A percentile compares a stretch with the other conserved stretches of the same genome.
These are phyloP conservation scores for Sinhomidia bicolor DNA, from an alignment of 2,888 invertebrate genomes.

Conservation along the genomic window DNA sequence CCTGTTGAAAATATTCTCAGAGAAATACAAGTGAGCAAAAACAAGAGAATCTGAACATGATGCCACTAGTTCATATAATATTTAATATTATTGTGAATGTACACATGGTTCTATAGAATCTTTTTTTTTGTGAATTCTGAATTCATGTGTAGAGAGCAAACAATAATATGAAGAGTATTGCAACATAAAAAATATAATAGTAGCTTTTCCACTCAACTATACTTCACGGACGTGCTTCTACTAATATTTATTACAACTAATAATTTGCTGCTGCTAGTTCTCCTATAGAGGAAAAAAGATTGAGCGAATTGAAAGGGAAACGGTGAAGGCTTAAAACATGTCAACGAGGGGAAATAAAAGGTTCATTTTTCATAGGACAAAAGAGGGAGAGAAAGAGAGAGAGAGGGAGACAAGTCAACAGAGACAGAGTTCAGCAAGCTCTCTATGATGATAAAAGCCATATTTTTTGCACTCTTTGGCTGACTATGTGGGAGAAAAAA, in stretches of 20 bases:
- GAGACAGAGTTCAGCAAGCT: no score
- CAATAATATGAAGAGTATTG: slow-evolving; percentile 10
- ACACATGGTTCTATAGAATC: no score
- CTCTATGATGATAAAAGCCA: no score
- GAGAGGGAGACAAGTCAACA: no score
- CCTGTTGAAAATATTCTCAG: slow-evolving; percentile 21
- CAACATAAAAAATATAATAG: not conserved
- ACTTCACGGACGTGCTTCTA: not conserved
- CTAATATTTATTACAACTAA: not conserved
- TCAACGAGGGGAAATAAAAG: not conserved
- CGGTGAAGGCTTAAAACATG: not conserved
- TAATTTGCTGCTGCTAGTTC: not conserved
- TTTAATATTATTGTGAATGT: not conserved
- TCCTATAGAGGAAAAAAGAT: not conserved
- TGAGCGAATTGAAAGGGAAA: slow-evolving; percentile 13
- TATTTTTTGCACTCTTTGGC: no score
- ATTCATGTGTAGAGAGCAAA: not conserved
- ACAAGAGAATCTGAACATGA: slow-evolving; percentile 4
- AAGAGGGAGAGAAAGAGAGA: no score
- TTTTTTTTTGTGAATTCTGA: not conserved
- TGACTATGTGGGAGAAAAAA: no score
- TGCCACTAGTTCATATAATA: not conserved
- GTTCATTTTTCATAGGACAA: slow-evolving; percentile 38
- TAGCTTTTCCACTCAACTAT: not conserved
- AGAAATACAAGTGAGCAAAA: slow-evolving; percentile 41